phyloP scores from a whole-genome alignment of 2,113 vertebrate genomes.

The Sigmodon hispidus region DNA sequence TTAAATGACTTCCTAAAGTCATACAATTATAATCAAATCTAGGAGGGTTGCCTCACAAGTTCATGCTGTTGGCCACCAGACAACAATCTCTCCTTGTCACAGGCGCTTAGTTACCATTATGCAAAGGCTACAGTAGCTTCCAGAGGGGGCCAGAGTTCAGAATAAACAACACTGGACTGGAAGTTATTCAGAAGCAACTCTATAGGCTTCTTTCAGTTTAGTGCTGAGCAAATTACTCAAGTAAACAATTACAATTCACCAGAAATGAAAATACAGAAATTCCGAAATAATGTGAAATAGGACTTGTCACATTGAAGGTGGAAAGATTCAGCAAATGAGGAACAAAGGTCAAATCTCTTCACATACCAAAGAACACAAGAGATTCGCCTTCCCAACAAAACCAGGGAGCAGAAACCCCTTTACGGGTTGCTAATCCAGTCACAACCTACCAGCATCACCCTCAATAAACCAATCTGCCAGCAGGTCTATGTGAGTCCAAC shows the following conservation, averaged over 20 bases:
- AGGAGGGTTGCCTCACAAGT: neutral
- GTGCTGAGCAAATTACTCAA: constrained; percentile 46
- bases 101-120: neutral
- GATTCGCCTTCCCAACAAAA: constrained; percentile 39
- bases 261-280: constrained; percentile 4
- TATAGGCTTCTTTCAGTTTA: neutral
- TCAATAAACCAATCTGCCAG: neutral
- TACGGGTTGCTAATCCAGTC: neutral
- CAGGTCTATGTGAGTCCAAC: neutral
- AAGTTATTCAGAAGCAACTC: neutral
- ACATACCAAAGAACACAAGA: neutral
- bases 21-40: neutral
- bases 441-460: neutral
- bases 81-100: neutral
- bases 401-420: neutral
- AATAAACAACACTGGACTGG: neutral
- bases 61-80: neutral
- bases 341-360: constrained; percentile 41
- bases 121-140: neutral
- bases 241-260: constrained; percentile 36
- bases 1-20: neutral
- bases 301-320: neutral
- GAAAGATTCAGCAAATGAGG: constrained; percentile 1
- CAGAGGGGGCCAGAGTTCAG: neutral
- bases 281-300: constrained; percentile 39